Base-by-base conservation (phyloP, 2,797 vertebrate species). In the Cuculus canorus region DNA sequence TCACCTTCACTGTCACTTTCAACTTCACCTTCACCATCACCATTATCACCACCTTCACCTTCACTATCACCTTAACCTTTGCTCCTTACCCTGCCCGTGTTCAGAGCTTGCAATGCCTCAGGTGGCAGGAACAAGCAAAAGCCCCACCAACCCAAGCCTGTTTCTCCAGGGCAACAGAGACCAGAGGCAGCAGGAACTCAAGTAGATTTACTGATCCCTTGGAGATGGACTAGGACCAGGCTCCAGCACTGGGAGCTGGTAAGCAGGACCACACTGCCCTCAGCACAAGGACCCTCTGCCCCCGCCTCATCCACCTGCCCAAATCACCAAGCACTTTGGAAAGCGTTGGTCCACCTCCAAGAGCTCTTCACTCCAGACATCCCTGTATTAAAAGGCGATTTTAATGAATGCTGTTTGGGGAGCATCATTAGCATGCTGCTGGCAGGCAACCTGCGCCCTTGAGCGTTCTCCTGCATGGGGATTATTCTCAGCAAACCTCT, bases 101-200 rank as follows among this genome's bases (percentile, higher is more conserved):
- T 12, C 0, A 0, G 28, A 73, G 13, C 10, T 30, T 60, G n/a
- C 50, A 35, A 6, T 17, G 10, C 11, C 11, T 43, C 24, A 56
- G 13, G 41, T 19, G 52, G 6, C 53, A 78, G 48, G 15, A 83
- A 54, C 0, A 0, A 92, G 35, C 3, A 4, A 23, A 91, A 78
- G 13, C 17, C 45, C 45, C 35, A 16, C n/a, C 37, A 76, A 43
- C 8, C 11, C 0, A 2, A 63, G 13, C 41, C 41, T 1, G 0
- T 11, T 43, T 8, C 65, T 73, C 43, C 0, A 0, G 24, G 39
- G 21, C 21, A 30, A 3, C 2, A 24, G n/a, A 30, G 30, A 27
- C 8, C 47, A 50, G 47, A 50, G 41, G 37, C 54, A 90, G 41
- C 22, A 13, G 32, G 32, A 32, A 7, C 24, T 79, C 0, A 1